These are phyloP conservation scores for Avahi laniger DNA, from an alignment of 2,797 vertebrate genomes.

Conservation along the genomic window DNA sequence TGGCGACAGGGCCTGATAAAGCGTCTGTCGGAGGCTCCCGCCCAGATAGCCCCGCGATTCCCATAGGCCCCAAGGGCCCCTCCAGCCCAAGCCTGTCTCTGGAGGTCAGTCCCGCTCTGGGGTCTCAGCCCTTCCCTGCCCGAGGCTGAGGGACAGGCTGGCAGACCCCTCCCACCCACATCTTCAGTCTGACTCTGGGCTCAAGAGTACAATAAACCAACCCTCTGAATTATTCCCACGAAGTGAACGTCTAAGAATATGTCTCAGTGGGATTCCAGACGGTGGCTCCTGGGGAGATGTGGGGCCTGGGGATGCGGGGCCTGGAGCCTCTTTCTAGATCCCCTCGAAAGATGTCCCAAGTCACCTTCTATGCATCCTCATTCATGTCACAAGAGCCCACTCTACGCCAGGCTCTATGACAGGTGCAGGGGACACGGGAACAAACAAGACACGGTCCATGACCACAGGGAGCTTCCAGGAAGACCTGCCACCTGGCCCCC, in stretches of 20 bases:
- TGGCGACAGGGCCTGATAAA: constrained; percentile 71
- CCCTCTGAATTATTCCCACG: not conserved
- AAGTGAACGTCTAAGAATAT: not conserved
- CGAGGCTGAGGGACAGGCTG: not conserved
- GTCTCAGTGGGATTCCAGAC: not conserved
- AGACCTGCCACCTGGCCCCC: not conserved
- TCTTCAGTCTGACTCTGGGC: not conserved
- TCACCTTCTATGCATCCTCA: not conserved
- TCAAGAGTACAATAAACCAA: not conserved
- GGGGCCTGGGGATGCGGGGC: not conserved
- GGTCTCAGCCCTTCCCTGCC: not conserved
- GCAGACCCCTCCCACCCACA: not conserved
- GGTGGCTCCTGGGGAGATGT: not conserved
- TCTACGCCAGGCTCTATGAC: not conserved
- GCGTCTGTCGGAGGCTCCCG: constrained; percentile 66
- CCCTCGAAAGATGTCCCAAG: not conserved
- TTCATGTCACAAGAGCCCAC: not conserved
- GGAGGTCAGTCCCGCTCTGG: not conserved
- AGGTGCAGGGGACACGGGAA: not conserved
- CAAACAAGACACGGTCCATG: not conserved
- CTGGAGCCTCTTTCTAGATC: not conserved
- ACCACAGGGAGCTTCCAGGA: not conserved
- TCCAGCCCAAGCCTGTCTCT: constrained; percentile 45
- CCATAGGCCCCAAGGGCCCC: constrained; percentile 42
- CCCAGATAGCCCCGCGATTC: not conserved